Percentiles rank a stretch among this genome's conserved stretches.
These are phyloP conservation scores for Acrossocheilus wenchowensis DNA, from an alignment of 2,797 vertebrate species.

Conservation along the genomic window DNA sequence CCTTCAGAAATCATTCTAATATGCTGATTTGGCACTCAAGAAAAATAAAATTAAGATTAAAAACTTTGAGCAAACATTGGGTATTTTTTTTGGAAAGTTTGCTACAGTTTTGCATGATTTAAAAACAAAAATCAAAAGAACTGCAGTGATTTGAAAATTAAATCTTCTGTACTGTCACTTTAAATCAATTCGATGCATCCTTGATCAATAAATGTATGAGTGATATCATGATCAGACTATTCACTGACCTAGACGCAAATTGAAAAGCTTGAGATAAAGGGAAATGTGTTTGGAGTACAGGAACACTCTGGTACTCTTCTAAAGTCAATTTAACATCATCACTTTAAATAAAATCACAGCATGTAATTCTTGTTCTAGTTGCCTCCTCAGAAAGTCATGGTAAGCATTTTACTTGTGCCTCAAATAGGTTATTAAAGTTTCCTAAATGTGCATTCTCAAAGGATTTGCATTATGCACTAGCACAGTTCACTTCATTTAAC, in stretches of 20 bases:
- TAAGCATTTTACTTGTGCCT: conserved; percentile 5
- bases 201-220: not conserved
- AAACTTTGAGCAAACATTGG: not conserved
- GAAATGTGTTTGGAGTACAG: not conserved
- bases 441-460: conserved; percentile 28
- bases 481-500: conserved; percentile 25
- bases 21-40: not conserved
- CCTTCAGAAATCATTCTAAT: not conserved
- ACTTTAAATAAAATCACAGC: conserved; percentile 12
- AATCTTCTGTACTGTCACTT: not conserved
- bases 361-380: conserved; percentile 6
- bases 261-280: not conserved
- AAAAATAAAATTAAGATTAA: not conserved
- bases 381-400: not conserved
- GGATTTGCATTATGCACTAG: not conserved
- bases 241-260: not conserved
- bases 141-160: not conserved
- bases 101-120: not conserved
- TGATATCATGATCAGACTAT: not conserved
- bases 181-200: not conserved
- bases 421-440: conserved; percentile 1
- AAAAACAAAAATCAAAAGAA: not conserved
- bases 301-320: not conserved
- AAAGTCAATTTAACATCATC: not conserved
- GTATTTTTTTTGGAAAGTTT: not conserved